Percentiles rank a stretch among this genome's conserved stretches.
These are phyloP conservation scores for Dendrocopos noguchii DNA, from an alignment of 2,113 vertebrate species.

Conservation along the genomic window DNA sequence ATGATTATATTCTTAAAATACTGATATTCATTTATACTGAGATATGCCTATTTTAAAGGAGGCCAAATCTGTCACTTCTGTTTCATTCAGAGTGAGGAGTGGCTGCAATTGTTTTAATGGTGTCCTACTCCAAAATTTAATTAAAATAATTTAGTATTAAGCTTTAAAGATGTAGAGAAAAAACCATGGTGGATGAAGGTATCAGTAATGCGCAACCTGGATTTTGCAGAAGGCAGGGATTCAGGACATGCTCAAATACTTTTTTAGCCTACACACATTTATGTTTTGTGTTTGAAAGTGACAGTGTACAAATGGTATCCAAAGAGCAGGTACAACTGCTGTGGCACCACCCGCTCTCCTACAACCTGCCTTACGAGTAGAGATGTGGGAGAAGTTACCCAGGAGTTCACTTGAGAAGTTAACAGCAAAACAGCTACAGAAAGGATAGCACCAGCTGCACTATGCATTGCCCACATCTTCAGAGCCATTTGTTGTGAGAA, in stretches of 20 bases:
- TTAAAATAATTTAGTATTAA: background rate
- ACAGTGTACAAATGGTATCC: background rate
- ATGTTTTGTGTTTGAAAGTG: background rate
- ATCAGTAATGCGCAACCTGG: background rate
- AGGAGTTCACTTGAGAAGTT: background rate
- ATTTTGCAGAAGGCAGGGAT: background rate
- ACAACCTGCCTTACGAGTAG: background rate
- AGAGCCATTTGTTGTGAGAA: background rate
- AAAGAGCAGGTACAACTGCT: background rate
- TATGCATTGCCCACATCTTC: accelerated
- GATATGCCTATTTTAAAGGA: background rate
- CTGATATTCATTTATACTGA: constrained; percentile 44
- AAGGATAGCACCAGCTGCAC: background rate
- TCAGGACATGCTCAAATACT: background rate
- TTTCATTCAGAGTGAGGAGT: background rate
- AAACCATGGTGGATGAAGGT: background rate
- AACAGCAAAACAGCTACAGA: background rate
- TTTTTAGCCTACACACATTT: background rate
- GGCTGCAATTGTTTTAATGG: background rate
- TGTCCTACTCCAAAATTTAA: background rate
- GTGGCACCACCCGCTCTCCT: background rate
- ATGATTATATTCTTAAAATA: background rate
- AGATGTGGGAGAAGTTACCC: background rate
- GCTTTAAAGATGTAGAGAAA: constrained; percentile 11
- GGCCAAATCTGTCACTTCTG: background rate